Evolutionary conservation across 2,113 vertebrate species (phyloP).

Genomic region (Caloenas nicobarica): DNA sequence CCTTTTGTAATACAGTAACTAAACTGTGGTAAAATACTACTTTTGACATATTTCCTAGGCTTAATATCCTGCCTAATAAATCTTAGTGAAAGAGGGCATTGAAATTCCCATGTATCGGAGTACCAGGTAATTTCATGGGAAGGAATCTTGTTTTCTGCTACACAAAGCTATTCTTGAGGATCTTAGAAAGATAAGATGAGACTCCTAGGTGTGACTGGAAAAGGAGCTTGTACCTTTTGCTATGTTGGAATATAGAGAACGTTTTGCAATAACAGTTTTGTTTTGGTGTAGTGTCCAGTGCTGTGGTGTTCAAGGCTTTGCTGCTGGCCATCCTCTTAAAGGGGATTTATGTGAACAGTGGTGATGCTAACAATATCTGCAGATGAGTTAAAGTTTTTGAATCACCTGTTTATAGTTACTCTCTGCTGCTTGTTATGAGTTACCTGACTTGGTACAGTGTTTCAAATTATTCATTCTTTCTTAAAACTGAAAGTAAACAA

Average conservation of each 20-base stretch:
- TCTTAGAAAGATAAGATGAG: not conserved
- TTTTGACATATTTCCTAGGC: fast-evolving
- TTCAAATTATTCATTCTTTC: not conserved
- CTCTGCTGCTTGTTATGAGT: not conserved
- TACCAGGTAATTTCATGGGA: not conserved
- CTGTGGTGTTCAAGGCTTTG: not conserved
- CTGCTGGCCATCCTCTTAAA: fast-evolving
- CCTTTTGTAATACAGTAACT: not conserved
- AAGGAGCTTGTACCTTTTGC: not conserved
- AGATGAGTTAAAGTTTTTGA: not conserved
- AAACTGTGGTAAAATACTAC: not conserved
- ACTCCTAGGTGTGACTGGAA: not conserved
- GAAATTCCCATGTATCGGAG: fast-evolving
- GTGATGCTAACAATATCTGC: not conserved
- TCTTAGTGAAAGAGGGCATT: not conserved
- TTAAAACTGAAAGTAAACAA: not conserved
- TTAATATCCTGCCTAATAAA: not conserved
- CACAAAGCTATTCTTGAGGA: not conserved
- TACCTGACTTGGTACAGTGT: not conserved
- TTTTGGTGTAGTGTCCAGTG: fast-evolving
- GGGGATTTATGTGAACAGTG: fast-evolving
- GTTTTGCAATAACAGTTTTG: fast-evolving
- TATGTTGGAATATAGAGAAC: fast-evolving
- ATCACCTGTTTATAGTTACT: not conserved
- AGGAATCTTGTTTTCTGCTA: not conserved